Base-by-base conservation (phyloP, 1,140 invertebrate genomes). In the Drosophila mojavensis region DNA sequence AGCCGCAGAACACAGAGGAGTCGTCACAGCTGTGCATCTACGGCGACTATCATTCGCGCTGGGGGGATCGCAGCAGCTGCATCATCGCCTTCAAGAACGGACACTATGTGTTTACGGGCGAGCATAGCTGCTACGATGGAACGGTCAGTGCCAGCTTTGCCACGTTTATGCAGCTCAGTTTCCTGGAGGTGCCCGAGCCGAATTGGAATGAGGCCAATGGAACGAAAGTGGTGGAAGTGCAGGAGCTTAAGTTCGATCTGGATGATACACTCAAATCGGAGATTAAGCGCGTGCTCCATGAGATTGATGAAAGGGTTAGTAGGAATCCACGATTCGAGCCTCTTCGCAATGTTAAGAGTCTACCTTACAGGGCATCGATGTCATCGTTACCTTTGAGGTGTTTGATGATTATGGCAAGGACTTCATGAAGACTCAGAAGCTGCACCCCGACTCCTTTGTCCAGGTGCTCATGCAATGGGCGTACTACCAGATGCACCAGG, bases 391-490 rank as follows among this genome's bases (percentile, higher is more conserved):
- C 0, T 85, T 88, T 50, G 74, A 86, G 6, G 66, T 81, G 0
- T 95, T 94, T 73, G 84, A 81, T 45, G 88, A 91, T 5, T 95
- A 93, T 90, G 95, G 94, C 17, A 95, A 94, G 78, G 86, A 92
- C 6, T 93, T 93, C 54, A 91, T 95, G 50, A 93, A 93, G 60
- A 77, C 48, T 4, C 79, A 92, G 26, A 91, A 93, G 39, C 68
- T 95, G 33, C 94, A 95, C 82, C 95, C 95, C 11, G 95, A 95
- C 86, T 93, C 94, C 4, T 94, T 94, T 88, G 92, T 95, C 15
- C 95, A 96, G 91, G 92, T 95, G 73, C 93, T 94, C 2, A 82
- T 96, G 55, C 95, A 96, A 75, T 92, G 95, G 70, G 93, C 94
- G 7, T 96, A 95, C 82, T 94, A 93, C 70, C 92, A 93, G 58